Evolutionary conservation across 2,888 invertebrate genomes (phyloP).

Genomic region (Epistrophella euchroma): DNA sequence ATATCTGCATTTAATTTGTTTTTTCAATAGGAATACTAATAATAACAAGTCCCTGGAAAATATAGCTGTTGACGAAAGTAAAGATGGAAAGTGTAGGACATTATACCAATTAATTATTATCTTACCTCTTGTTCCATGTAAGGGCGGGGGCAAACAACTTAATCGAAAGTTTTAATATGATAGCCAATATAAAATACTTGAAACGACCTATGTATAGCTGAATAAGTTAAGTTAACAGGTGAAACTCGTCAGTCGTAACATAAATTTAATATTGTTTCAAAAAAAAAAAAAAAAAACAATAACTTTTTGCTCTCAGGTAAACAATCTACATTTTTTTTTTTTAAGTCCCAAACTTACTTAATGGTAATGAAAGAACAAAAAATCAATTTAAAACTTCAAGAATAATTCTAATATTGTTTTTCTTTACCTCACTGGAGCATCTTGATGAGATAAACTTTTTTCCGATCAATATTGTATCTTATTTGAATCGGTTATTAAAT

Average conservation of each 20-base stretch:
- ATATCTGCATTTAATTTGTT: too few species aligned
- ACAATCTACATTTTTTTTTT: not conserved
- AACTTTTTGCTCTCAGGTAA: slow-evolving; percentile 4
- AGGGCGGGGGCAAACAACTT: too few species aligned
- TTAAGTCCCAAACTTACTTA: not conserved
- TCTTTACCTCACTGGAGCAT: not conserved
- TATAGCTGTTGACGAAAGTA: too few species aligned
- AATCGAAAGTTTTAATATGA: too few species aligned
- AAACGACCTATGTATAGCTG: too few species aligned
- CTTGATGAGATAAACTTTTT: slow-evolving; percentile 39
- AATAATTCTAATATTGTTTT: slow-evolving; percentile 3
- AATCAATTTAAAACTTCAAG: slow-evolving; percentile 19
- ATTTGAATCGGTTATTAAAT: slow-evolving; percentile 59
- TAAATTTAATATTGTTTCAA: not conserved
- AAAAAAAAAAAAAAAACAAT: not conserved
- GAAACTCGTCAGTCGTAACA: too few species aligned
- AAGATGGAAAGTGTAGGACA: too few species aligned
- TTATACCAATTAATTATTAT: too few species aligned
- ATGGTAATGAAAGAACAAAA: not conserved
- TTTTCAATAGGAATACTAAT: too few species aligned
- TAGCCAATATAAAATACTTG: too few species aligned
- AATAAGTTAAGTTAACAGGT: not conserved
- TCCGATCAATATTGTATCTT: slow-evolving; percentile 40
- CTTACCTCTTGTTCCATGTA: too few species aligned
- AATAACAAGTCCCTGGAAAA: too few species aligned